A percentile compares a stretch with the other conserved stretches of the same genome.
These are phyloP conservation scores for Callimorpha dominula DNA, from an alignment of 2,888 invertebrate genomes.

Conservation along the genomic window DNA sequence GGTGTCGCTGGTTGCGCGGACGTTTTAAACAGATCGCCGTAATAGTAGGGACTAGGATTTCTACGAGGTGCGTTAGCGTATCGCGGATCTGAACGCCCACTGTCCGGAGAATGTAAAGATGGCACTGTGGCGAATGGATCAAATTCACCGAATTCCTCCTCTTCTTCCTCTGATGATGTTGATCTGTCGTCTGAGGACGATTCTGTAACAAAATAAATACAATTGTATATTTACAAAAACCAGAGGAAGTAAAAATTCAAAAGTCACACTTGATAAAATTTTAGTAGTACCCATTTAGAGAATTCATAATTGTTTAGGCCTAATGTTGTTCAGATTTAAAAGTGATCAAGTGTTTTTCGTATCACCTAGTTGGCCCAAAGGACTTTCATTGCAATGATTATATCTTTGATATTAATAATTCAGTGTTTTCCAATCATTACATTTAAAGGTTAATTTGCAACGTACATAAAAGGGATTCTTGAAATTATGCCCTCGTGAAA, in stretches of 20 bases:
- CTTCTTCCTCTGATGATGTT: conserved; percentile 87
- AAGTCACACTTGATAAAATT: conserved; percentile 40
- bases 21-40: conserved; percentile 91
- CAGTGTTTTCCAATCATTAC: conserved; percentile 11
- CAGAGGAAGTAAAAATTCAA: too few relatives aligned
- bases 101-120: conserved; percentile 90
- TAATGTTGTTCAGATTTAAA: background rate
- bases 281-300: conserved; percentile 18
- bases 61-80: conserved; percentile 87
- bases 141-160: conserved; percentile 86
- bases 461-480: background rate
- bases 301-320: conserved; percentile 16
- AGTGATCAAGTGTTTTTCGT: conserved; percentile 1
- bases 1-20: conserved; percentile 78
- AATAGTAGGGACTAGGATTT: conserved; percentile 94
- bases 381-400: background rate
- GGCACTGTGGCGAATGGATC: conserved; percentile 84
- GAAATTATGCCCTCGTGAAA: background rate
- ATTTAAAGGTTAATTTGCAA: background rate
- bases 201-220: conserved; percentile 71
- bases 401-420: conserved; percentile 10
- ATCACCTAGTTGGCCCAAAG: background rate
- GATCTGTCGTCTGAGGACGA: conserved; percentile 78
- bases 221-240: background rate
- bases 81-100: conserved; percentile 86